Conservation (phyloP, 2,797 vertebrate genomes). For the Scolopax bukidnonensis region DNA sequence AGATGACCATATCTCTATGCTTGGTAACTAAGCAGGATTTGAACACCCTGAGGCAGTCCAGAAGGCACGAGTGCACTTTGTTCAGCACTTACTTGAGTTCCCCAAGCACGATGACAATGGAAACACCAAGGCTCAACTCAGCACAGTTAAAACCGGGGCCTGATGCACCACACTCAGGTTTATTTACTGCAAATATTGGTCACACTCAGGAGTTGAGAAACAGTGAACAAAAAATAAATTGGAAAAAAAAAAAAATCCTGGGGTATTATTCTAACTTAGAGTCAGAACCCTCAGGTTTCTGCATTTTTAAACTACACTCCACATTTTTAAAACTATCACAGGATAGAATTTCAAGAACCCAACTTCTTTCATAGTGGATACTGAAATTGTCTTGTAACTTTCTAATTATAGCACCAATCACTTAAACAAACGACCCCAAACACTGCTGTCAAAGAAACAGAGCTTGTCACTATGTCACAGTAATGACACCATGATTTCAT, state of each 20-base stretch:
- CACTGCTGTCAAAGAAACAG: not conserved
- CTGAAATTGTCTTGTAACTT: not conserved
- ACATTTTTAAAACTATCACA: not conserved
- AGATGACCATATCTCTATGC: not conserved
- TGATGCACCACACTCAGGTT: not conserved
- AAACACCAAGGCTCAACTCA: not conserved
- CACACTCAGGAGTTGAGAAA: not conserved
- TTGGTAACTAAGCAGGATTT: not conserved
- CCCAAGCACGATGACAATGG: not conserved
- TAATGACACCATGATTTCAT: not conserved
- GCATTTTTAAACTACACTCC: not conserved
- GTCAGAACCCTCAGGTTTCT: not conserved
- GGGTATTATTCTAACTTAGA: not conserved
- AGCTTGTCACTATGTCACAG: not conserved
- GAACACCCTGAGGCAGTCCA: not conserved
- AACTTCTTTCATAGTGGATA: not conserved
- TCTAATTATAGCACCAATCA: not conserved
- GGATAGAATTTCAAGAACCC: not conserved
- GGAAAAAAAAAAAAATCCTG: not conserved
- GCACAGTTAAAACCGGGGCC: not conserved
- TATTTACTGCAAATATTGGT: not conserved
- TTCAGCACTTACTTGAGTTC: not conserved
- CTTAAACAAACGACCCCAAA: not conserved
- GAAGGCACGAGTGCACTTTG: not conserved
- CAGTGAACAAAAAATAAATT: not conserved